phyloP scores from a whole-genome alignment of 2,888 invertebrate genomes.

The Gnatocerus cornutus region DNA sequence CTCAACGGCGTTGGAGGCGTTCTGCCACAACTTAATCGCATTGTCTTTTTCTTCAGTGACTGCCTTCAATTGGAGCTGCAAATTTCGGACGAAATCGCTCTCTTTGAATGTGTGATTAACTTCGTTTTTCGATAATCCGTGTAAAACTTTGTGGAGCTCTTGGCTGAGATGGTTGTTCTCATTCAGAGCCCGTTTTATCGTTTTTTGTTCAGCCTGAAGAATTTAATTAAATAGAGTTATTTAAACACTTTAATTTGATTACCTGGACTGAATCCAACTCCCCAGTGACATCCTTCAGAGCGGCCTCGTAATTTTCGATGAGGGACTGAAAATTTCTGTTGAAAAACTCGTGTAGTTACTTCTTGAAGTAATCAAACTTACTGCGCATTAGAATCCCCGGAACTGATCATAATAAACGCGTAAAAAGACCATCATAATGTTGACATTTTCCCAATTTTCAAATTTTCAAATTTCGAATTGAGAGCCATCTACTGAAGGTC shows the following conservation, averaged over 20 bases:
- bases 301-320: slow-evolving; percentile 56
- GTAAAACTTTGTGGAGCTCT: slow-evolving; percentile 48
- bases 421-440: slow-evolving; percentile 16
- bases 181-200: slow-evolving; percentile 48
- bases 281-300: slow-evolving; percentile 57
- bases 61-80: slow-evolving; percentile 58
- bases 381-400: slow-evolving; percentile 24
- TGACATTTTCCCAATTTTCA: slow-evolving; percentile 32
- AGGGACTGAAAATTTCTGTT: slow-evolving; percentile 55
- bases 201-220: slow-evolving; percentile 52
- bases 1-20: slow-evolving; percentile 78
- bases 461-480: slow-evolving; percentile 22
- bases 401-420: slow-evolving; percentile 31
- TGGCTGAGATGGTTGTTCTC: slow-evolving; percentile 59
- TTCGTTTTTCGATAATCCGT: slow-evolving; percentile 9
- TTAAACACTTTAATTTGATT: too few species aligned
- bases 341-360: slow-evolving; percentile 3
- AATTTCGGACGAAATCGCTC: slow-evolving; percentile 57
- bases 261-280: slow-evolving; percentile 59
- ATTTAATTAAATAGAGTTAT: too few species aligned
- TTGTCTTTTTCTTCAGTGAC: slow-evolving; percentile 77
- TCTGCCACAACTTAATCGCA: slow-evolving; percentile 79
- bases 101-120: slow-evolving; percentile 47
- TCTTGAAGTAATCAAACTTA: slow-evolving; percentile 15
- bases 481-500: slow-evolving; percentile 36